These are phyloP conservation scores for Orientallactaga bullata DNA, from an alignment of 2,113 vertebrate genomes.

Conservation along the genomic window DNA sequence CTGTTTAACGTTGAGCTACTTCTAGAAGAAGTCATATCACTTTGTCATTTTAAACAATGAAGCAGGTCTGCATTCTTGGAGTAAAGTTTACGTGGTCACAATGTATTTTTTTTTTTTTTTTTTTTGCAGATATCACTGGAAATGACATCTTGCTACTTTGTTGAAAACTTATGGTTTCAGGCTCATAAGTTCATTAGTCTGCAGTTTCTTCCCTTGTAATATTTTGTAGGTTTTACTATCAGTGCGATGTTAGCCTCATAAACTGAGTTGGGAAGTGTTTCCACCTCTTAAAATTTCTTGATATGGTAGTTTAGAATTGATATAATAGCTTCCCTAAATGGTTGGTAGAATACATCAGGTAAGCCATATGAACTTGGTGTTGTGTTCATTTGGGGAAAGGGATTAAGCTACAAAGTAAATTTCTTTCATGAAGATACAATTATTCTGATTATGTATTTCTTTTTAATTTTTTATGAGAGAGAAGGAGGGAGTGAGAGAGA, in stretches of 20 bases:
- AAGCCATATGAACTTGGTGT: background rate
- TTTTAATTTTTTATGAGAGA: too few species aligned
- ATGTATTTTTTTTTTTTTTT: background rate
- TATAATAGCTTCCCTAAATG: background rate
- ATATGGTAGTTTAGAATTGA: background rate
- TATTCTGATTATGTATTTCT: background rate
- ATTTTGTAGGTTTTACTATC: background rate
- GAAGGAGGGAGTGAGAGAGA: too few species aligned
- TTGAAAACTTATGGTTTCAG: background rate
- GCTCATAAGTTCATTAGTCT: background rate
- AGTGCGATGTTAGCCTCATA: background rate
- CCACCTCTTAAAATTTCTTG: background rate
- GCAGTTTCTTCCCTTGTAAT: background rate
- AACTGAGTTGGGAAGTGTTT: background rate
- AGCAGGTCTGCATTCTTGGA: background rate
- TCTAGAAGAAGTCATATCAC: background rate
- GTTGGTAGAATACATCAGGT: background rate
- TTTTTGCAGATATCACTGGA: background rate
- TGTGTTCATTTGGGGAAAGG: background rate
- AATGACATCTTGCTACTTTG: background rate
- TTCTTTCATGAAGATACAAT: background rate
- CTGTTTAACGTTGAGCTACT: background rate
- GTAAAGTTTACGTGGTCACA: background rate
- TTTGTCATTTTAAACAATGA: background rate
- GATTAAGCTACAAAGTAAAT: conserved; percentile 4